Conservation (phyloP, 2,888 invertebrate species). For the Lampropteryx suffumata region DNA sequence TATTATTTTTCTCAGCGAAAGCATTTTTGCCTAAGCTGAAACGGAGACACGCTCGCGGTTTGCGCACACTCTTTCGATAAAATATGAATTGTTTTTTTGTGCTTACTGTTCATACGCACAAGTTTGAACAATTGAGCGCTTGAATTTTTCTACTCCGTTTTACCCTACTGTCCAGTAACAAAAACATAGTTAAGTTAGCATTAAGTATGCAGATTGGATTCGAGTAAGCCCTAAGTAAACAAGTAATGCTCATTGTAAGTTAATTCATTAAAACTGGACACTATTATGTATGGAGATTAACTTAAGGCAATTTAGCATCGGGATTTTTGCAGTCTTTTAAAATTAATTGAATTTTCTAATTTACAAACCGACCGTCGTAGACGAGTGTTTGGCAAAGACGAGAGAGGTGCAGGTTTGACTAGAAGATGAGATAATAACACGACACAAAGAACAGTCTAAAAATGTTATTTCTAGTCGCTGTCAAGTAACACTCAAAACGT, state of each 20-base stretch:
- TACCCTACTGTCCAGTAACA: slow-evolving; percentile 48
- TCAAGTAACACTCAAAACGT: too few species aligned
- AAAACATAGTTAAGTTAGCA: slow-evolving; percentile 63
- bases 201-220: slow-evolving; percentile 73
- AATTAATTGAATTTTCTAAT: too few species aligned
- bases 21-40: too few species aligned
- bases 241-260: slow-evolving; percentile 25
- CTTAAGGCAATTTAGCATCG: slow-evolving; percentile 6
- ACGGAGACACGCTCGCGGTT: too few species aligned
- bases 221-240: slow-evolving; percentile 46
- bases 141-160: background rate
- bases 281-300: slow-evolving; percentile 21
- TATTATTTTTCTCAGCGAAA: too few species aligned
- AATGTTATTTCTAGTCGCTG: too few species aligned
- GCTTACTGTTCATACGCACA: slow-evolving; percentile 5
- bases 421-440: too few species aligned
- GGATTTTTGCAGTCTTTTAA: slow-evolving; percentile 10
- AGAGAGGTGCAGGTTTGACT: too few species aligned
- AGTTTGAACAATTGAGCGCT: background rate
- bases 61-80: too few species aligned
- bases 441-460: too few species aligned
- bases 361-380: too few species aligned
- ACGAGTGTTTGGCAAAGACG: too few species aligned
- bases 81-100: background rate
- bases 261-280: slow-evolving; percentile 43